phyloP scores from a whole-genome alignment of 2,888 invertebrate species.

The Dyspetes luteomarginatus region DNA sequence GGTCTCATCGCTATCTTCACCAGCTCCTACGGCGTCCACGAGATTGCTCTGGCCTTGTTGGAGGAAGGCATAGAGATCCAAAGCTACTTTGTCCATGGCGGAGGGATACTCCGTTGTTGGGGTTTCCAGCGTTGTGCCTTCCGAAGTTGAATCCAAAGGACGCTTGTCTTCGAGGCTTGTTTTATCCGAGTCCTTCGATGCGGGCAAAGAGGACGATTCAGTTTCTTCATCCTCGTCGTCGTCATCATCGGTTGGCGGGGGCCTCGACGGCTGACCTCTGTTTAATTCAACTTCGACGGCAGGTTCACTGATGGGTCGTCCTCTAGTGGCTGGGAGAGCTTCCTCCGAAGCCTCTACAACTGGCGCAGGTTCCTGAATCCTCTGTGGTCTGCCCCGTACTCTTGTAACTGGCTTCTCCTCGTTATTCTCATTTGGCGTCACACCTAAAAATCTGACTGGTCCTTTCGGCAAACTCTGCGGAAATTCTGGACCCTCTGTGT shows the following conservation, averaged over 20 bases:
- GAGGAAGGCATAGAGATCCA: conserved; percentile 92
- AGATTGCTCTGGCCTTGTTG: conserved; percentile 86
- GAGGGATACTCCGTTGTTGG: conserved; percentile 87
- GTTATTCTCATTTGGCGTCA: conserved; percentile 85
- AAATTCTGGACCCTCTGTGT: conserved; percentile 85
- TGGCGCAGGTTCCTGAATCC: conserved; percentile 75
- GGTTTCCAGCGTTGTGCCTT: conserved; percentile 81
- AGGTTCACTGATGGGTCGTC: conserved; percentile 83
- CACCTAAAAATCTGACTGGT: conserved; percentile 85
- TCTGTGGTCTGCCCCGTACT: conserved; percentile 75
- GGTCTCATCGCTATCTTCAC: conserved; percentile 84
- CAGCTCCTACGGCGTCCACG: conserved; percentile 82
- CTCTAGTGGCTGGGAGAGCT: conserved; percentile 79
- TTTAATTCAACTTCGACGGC: conserved; percentile 80
- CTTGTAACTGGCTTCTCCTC: conserved; percentile 77
- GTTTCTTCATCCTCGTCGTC: conserved; percentile 62
- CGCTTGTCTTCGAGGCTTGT: conserved; percentile 37
- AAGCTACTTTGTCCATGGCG: conserved; percentile 92
- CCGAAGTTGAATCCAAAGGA: conserved; percentile 51
- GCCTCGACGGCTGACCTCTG: conserved; percentile 73
- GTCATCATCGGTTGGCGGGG: too few relatives aligned
- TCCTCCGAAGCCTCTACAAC: conserved; percentile 74
- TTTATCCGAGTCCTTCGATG: conserved; percentile 54
- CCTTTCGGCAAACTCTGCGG: conserved; percentile 85
- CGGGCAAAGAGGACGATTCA: conserved; percentile 60